Percentiles rank a stretch among this genome's conserved stretches.
phyloP scores from a whole-genome alignment of 2,797 vertebrate genomes.

The Amblyraja radiata region DNA sequence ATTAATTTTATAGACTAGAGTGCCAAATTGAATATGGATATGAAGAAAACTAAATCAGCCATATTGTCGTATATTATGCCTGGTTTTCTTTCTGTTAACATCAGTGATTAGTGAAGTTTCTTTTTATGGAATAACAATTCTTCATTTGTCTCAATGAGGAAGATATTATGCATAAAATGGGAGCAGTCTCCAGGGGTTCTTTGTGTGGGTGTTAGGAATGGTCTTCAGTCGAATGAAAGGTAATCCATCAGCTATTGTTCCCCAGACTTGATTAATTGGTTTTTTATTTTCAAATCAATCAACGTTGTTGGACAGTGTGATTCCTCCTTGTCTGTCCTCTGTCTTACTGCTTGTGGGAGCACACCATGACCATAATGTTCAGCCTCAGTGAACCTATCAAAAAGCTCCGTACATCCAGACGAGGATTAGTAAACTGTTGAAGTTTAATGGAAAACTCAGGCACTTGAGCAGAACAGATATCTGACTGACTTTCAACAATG shows the following conservation, averaged over 20 bases:
- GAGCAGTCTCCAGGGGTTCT: background rate
- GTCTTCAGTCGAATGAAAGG: background rate
- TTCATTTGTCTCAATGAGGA: background rate
- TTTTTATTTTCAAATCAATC: background rate
- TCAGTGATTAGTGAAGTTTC: background rate
- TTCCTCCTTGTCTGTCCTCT: background rate
- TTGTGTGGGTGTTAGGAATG: background rate
- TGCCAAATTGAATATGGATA: background rate
- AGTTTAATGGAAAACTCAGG: background rate
- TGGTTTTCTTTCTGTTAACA: background rate
- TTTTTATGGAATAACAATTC: no score
- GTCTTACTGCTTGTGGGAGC: background rate
- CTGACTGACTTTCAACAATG: background rate
- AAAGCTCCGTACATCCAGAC: background rate
- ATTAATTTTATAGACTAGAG: background rate
- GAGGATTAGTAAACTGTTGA: background rate
- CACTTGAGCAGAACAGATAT: background rate
- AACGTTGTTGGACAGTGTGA: background rate
- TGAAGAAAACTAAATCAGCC: background rate
- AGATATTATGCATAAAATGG: background rate
- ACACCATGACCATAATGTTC: background rate
- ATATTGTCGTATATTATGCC: background rate
- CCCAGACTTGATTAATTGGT: background rate
- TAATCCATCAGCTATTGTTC: background rate
- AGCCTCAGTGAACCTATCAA: background rate